phyloP scores from a whole-genome alignment of 2,113 vertebrate species.

The Onychostruthus taczanowskii region DNA sequence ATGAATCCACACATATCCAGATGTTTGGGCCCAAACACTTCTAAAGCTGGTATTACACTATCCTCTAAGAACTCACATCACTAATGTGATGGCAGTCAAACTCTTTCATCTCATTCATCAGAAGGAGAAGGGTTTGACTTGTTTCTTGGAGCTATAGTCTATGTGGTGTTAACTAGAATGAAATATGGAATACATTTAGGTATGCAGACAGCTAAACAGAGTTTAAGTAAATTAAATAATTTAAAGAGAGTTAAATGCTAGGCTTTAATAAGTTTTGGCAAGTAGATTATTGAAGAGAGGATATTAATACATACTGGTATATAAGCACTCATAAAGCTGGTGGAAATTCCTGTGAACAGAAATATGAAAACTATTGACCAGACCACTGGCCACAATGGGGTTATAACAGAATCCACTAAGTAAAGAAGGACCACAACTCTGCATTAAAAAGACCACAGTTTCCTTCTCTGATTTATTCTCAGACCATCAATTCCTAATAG shows the following conservation, averaged over 20 bases:
- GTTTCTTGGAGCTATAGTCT: background rate
- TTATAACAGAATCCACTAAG: background rate
- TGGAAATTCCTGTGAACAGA: background rate
- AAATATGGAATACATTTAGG: background rate
- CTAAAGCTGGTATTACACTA: background rate
- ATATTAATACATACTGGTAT: background rate
- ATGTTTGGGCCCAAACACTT: background rate
- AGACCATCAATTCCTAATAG: background rate
- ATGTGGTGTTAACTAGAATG: background rate
- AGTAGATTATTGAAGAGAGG: background rate
- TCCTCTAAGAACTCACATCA: background rate
- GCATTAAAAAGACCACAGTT: background rate
- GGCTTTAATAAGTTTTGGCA: background rate
- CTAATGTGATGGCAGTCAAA: background rate
- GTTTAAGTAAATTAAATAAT: background rate
- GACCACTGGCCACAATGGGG: slow-evolving; percentile 2
- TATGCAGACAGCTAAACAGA: background rate
- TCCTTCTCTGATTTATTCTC: slow-evolving; percentile 9
- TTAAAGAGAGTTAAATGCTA: background rate
- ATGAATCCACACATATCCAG: background rate
- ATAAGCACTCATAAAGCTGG: background rate
- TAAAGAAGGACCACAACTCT: background rate
- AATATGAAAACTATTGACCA: background rate
- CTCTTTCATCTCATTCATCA: background rate
- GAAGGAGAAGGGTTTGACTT: background rate